Conservation (phyloP, 2,113 vertebrate species). For the Hypanus sabinus region DNA sequence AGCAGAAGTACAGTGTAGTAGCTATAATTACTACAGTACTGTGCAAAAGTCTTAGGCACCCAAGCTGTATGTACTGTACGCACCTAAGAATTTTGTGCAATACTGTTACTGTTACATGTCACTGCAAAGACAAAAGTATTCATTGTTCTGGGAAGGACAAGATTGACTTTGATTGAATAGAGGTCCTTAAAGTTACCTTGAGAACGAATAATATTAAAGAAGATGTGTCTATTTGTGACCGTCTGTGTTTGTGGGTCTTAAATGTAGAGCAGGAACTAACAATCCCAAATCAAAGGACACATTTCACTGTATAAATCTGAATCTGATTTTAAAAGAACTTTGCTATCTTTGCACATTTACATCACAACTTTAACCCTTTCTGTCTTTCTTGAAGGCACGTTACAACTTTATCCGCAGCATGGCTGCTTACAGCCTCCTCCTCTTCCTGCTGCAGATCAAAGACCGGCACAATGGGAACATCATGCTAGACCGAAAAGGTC, state of each 20-base stretch:
- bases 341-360: background rate
- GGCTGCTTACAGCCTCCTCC: conserved; percentile 90
- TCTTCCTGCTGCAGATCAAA: conserved; percentile 94
- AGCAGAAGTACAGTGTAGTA: too few species aligned
- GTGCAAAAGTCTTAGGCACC: too few species aligned
- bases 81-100: too few species aligned
- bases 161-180: too few species aligned
- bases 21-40: too few species aligned
- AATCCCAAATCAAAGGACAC: too few species aligned
- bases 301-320: too few species aligned
- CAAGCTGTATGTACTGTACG: too few species aligned
- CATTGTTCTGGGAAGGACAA: background rate
- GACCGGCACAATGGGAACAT: conserved; percentile 97
- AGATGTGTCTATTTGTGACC: background rate
- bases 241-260: too few species aligned
- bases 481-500: conserved; percentile 93
- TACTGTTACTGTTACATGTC: background rate
- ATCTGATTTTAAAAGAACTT: too few species aligned
- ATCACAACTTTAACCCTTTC: background rate
- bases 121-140: background rate
- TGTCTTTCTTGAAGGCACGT: conserved; percentile 65
- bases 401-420: conserved; percentile 98
- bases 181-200: too few species aligned
- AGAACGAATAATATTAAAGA: too few species aligned
- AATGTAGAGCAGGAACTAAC: background rate